phyloP scores from a whole-genome alignment of 2,113 vertebrate genomes.

The Spermophilus dauricus region DNA sequence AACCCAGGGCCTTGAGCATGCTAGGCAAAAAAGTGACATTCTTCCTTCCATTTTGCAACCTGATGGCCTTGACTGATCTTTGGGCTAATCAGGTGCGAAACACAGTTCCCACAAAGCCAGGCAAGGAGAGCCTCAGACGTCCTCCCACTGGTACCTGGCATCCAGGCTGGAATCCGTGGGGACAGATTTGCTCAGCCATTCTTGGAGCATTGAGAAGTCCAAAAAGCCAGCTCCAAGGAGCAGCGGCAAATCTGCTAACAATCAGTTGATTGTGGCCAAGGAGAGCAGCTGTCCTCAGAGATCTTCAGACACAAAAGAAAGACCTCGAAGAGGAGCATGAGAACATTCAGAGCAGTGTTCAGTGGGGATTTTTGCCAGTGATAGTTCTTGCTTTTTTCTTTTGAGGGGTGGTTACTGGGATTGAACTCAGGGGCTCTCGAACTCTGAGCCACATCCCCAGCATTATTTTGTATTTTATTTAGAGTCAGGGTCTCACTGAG shows the following conservation, averaged over 20 bases:
- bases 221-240: neutral
- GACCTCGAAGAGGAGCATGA: neutral
- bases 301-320: neutral
- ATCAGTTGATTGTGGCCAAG: neutral
- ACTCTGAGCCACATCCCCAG: no score
- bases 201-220: neutral
- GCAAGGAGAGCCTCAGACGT: neutral
- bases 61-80: neutral
- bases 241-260: neutral
- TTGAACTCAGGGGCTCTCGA: no score
- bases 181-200: neutral
- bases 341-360: neutral
- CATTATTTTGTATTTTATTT: no score
- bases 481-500: no score
- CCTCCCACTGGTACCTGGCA: fast-evolving
- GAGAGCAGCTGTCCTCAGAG: neutral
- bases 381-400: neutral
- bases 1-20: no score
- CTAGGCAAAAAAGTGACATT: neutral
- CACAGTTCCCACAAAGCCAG: neutral
- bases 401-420: neutral
- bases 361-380: neutral
- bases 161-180: neutral
- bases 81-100: neutral
- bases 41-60: neutral